These are phyloP conservation scores for Erpetoichthys calabaricus DNA, from an alignment of 2,797 vertebrate genomes.

Conservation along the genomic window DNA sequence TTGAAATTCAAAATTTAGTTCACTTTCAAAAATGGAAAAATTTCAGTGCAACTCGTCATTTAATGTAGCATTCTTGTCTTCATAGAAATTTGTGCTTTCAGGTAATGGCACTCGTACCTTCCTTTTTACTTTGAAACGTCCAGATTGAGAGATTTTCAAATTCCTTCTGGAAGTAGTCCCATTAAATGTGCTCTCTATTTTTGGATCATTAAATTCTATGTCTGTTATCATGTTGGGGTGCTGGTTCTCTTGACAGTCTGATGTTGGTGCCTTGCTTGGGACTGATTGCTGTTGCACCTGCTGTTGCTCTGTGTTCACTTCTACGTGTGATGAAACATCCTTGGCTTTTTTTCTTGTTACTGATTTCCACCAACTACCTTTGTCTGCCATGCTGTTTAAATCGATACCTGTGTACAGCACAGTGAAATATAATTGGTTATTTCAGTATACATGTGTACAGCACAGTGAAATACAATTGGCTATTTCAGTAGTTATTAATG, in stretches of 20 bases:
- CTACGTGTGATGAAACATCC: constrained; percentile 28
- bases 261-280: constrained; percentile 17
- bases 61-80: constrained; percentile 24
- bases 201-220: constrained; percentile 44
- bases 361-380: constrained; percentile 71
- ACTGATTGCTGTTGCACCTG: constrained; percentile 17
- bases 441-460: too few species aligned
- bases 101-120: constrained; percentile 59
- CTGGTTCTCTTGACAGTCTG: constrained; percentile 33
- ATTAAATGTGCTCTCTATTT: constrained; percentile 45
- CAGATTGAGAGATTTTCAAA: constrained; percentile 78
- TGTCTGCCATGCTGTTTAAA: constrained; percentile 51
- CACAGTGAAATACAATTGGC: too few species aligned
- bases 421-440: too few species aligned
- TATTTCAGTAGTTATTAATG: too few species aligned
- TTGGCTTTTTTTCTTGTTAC: constrained; percentile 66
- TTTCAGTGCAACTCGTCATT: constrained; percentile 42
- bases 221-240: constrained; percentile 19
- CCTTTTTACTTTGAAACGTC: constrained; percentile 77
- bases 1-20: too few species aligned
- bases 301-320: constrained; percentile 17
- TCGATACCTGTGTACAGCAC: too few species aligned
- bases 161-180: constrained; percentile 62
- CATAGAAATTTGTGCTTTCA: constrained; percentile 45
- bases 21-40: background rate